These are phyloP conservation scores for Synergus gifuensis DNA, from an alignment of 2,888 invertebrate genomes.

Conservation along the genomic window DNA sequence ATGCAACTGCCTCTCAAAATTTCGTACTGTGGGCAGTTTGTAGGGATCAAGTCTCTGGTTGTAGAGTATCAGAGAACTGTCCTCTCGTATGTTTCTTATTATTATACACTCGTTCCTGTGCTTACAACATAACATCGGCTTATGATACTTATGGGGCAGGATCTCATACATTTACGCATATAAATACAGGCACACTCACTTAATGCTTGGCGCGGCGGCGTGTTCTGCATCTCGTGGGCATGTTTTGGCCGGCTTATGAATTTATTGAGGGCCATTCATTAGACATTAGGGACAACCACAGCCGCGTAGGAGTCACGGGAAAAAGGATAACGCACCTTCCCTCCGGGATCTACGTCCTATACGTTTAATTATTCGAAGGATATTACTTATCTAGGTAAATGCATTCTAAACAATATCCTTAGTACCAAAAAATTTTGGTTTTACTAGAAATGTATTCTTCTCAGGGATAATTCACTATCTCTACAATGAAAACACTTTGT, in stretches of 20 bases:
- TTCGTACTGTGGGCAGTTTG: neutral
- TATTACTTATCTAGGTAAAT: constrained; percentile 8
- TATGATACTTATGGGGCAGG: constrained; percentile 44
- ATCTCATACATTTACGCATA: constrained; percentile 42
- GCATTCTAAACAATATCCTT: neutral
- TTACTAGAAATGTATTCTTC: neutral
- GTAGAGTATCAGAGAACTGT: neutral
- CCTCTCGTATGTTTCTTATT: constrained; percentile 4
- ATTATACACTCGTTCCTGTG: constrained; percentile 10
- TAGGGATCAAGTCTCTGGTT: neutral
- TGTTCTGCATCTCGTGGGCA: constrained; percentile 71
- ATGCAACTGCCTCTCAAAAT: neutral
- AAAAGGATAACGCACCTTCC: constrained; percentile 40
- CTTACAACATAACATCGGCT: constrained; percentile 17
- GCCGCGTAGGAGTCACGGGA: constrained; percentile 47
- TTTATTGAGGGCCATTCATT: constrained; percentile 76
- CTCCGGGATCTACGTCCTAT: constrained; percentile 14
- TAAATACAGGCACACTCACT: constrained; percentile 44
- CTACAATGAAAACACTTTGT: too few species aligned
- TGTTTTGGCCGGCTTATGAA: constrained; percentile 76
- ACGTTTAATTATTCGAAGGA: constrained; percentile 22
- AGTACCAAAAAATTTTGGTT: neutral
- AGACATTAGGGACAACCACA: constrained; percentile 68
- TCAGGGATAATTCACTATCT: neutral
- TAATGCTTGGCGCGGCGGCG: constrained; percentile 59